phyloP scores from a whole-genome alignment of 2,797 vertebrate species.

The Centropyge bicolor region DNA sequence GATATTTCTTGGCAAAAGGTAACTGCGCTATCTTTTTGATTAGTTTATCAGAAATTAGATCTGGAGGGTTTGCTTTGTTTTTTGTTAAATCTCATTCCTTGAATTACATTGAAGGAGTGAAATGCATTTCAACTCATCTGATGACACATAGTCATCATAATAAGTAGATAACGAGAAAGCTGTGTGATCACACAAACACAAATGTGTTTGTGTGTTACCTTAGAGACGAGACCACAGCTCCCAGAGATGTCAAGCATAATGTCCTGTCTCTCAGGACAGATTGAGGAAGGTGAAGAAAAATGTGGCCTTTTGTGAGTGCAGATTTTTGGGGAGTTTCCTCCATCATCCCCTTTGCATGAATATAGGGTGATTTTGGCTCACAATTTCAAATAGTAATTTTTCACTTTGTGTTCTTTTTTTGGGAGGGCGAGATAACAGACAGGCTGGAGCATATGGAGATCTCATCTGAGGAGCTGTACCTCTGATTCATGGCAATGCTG shows the following conservation, averaged over 20 bases:
- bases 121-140: slow-evolving; percentile 18
- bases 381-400: background rate
- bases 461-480: slow-evolving; percentile 1
- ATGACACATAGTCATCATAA: slow-evolving; percentile 17
- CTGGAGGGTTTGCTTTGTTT: background rate
- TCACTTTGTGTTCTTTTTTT: background rate
- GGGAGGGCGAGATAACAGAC: background rate
- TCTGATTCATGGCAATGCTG: background rate
- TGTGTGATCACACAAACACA: slow-evolving; percentile 23
- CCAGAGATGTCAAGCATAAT: slow-evolving; percentile 2
- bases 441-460: background rate
- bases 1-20: no score
- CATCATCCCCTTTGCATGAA: background rate
- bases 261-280: slow-evolving; percentile 5
- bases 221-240: slow-evolving; percentile 24
- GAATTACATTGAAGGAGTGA: slow-evolving; percentile 18
- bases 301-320: slow-evolving; percentile 10
- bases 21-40: no score
- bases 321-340: slow-evolving; percentile 1
- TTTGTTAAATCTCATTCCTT: slow-evolving; percentile 1
- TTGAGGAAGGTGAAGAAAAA: background rate
- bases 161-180: background rate
- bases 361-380: background rate
- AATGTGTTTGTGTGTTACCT: slow-evolving; percentile 24
- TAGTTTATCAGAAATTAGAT: no score